A percentile compares a stretch with the other conserved stretches of the same genome.
Conservation (phyloP, 2,888 invertebrate species). For the Melanophora roralis region DNA sequence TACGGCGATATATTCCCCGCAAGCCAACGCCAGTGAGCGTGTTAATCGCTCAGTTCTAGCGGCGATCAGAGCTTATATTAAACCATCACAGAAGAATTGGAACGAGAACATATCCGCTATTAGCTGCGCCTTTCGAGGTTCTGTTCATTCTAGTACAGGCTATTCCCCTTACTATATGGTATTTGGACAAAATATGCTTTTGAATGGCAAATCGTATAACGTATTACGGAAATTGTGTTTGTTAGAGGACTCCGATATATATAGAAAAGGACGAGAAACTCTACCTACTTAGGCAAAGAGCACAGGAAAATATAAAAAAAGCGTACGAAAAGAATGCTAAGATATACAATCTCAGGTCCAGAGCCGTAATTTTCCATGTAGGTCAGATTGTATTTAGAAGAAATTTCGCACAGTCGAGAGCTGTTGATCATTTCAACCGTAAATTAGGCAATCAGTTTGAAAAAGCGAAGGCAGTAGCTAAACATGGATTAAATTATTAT, state of each 20-base stretch:
- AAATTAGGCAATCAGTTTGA: slow-evolving; percentile 3
- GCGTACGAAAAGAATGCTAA: slow-evolving; percentile 2
- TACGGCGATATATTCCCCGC: not conserved
- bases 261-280: not conserved
- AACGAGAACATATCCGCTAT: not conserved
- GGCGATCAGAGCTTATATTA: not conserved
- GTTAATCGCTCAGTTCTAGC: slow-evolving; percentile 13
- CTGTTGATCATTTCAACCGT: slow-evolving; percentile 7
- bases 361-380: not conserved
- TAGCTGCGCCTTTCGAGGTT: slow-evolving; percentile 6
- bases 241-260: not conserved
- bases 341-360: not conserved
- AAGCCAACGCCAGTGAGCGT: not conserved
- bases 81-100: not conserved
- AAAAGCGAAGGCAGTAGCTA: slow-evolving; percentile 6
- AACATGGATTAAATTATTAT: slow-evolving; percentile 13
- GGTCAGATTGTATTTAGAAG: slow-evolving; percentile 24
- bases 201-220: not conserved
- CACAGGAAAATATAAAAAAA: not conserved
- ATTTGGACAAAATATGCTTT: no score
- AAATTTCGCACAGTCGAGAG: slow-evolving; percentile 20
- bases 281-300: not conserved
- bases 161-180: slow-evolving; percentile 27
- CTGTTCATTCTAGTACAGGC: slow-evolving; percentile 7
- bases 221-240: not conserved